A percentile compares a stretch with the other conserved stretches of the same genome.
Conservation (phyloP, 2,888 invertebrate species). For the Lochmaea capreae region DNA sequence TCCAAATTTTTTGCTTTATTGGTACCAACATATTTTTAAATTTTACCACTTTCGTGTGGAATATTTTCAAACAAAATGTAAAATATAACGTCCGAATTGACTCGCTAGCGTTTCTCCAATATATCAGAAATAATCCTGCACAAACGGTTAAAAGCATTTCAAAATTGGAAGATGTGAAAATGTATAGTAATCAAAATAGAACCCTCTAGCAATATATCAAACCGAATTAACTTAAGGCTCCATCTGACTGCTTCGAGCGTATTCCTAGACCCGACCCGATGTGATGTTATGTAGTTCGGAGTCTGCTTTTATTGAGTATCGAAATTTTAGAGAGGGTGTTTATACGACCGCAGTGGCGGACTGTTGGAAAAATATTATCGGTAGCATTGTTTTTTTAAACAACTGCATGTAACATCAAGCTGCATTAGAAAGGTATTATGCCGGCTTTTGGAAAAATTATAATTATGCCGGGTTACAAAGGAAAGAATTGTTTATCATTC, state of each 20-base stretch:
- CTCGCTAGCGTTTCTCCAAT: neutral
- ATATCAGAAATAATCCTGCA: neutral
- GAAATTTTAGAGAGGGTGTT: slow-evolving; percentile 4
- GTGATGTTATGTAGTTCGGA: neutral
- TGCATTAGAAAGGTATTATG: too few species aligned
- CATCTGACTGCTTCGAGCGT: slow-evolving; percentile 7
- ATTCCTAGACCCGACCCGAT: slow-evolving; percentile 5
- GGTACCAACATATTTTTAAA: too few species aligned
- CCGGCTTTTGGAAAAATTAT: too few species aligned
- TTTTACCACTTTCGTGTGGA: too few species aligned
- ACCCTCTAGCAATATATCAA: slow-evolving; percentile 25
- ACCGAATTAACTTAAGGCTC: slow-evolving; percentile 28
- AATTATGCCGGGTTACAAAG: too few species aligned
- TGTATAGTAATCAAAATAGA: slow-evolving; percentile 16
- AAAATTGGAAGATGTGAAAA: slow-evolving; percentile 2
- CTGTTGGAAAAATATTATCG: too few species aligned
- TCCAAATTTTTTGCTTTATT: too few species aligned
- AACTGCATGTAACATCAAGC: too few species aligned
- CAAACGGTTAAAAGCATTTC: neutral
- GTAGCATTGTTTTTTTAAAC: too few species aligned
- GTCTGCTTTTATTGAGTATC: slow-evolving; percentile 21
- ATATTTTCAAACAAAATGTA: too few species aligned
- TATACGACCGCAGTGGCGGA: slow-evolving; percentile 1
- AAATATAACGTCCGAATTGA: too few species aligned
- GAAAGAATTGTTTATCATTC: too few species aligned